phyloP scores from a whole-genome alignment of 2,113 vertebrate species.

The Rhabdornis inornatus region DNA sequence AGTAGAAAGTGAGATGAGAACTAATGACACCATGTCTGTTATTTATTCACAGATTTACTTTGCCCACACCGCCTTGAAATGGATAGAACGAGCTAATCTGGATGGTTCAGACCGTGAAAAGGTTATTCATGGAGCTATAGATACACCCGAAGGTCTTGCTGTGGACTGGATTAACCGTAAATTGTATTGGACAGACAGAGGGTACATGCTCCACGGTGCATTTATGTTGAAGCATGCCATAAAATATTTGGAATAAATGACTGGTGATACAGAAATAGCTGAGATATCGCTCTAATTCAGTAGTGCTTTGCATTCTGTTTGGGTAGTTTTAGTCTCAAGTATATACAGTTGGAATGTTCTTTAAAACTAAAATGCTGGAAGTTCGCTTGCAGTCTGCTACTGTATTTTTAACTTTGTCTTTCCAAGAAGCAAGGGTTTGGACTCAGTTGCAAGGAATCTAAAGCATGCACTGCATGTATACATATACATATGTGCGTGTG shows the following conservation, averaged over 20 bases:
- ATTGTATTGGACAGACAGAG: constrained; percentile 90
- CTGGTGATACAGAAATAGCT: constrained; percentile 14
- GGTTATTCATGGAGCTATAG: constrained; percentile 73
- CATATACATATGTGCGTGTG: not conserved
- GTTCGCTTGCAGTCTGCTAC: not conserved
- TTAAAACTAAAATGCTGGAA: not conserved
- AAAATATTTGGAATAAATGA: constrained; percentile 15
- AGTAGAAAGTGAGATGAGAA: not conserved
- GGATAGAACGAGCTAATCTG: constrained; percentile 84
- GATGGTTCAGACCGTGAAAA: constrained; percentile 78
- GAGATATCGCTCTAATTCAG: not conserved
- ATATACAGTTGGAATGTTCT: not conserved
- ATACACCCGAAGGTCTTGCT: constrained; percentile 80
- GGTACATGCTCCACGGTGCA: constrained; percentile 68
- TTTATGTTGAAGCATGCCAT: not conserved
- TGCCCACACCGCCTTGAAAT: constrained; percentile 78
- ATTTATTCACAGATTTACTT: constrained; percentile 84
- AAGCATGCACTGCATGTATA: not conserved
- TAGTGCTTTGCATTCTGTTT: not conserved
- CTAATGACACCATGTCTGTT: not conserved
- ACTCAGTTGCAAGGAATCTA: not conserved
- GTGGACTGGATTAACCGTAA: constrained; percentile 88
- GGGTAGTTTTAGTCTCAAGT: not conserved
- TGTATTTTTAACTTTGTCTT: constrained; percentile 21
- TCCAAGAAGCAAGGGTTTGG: not conserved